Conservation (phyloP, 2,888 invertebrate genomes). For the Pristionchus fissidentatus region DNA sequence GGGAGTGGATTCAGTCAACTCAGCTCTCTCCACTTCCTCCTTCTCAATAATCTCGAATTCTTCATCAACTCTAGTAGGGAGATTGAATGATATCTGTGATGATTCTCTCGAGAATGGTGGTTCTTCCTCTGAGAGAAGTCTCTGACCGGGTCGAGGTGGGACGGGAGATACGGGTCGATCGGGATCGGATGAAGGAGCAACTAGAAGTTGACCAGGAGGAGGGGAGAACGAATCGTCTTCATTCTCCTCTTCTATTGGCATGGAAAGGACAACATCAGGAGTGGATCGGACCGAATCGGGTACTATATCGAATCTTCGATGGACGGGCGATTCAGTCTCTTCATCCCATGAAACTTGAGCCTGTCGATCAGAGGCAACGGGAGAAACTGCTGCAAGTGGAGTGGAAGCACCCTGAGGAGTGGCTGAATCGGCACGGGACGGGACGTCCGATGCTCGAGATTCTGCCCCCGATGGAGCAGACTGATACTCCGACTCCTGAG, state of each 20-base stretch:
- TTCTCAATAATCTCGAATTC: slow-evolving; percentile 57
- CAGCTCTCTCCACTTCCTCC: slow-evolving; percentile 42
- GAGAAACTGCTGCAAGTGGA: slow-evolving; percentile 60
- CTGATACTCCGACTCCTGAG: slow-evolving; percentile 66
- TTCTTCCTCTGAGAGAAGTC: slow-evolving; percentile 24
- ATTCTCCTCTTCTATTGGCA: slow-evolving; percentile 58
- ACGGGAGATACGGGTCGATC: slow-evolving; percentile 66
- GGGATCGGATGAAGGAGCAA: slow-evolving; percentile 58
- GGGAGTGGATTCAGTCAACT: neutral
- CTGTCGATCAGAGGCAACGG: slow-evolving; percentile 68
- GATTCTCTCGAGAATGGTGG: slow-evolving; percentile 43
- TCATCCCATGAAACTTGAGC: slow-evolving; percentile 60
- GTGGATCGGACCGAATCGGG: slow-evolving; percentile 59
- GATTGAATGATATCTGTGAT: slow-evolving; percentile 40
- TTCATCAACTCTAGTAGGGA: neutral
- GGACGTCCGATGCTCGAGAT: slow-evolving; percentile 56
- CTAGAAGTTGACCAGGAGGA: slow-evolving; percentile 59
- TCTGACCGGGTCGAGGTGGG: slow-evolving; percentile 57
- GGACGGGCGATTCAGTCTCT: slow-evolving; percentile 52
- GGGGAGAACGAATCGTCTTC: slow-evolving; percentile 59
- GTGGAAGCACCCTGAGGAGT: slow-evolving; percentile 54
- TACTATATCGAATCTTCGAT: slow-evolving; percentile 54
- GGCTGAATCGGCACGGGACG: slow-evolving; percentile 52
- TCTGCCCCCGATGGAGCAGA: slow-evolving; percentile 58
- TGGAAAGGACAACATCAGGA: slow-evolving; percentile 62